Evolutionary conservation across 2,888 invertebrate species (phyloP), one percentile per base, ranked within the genome.

Genomic region (Phyllotreta cruciferae): DNA sequence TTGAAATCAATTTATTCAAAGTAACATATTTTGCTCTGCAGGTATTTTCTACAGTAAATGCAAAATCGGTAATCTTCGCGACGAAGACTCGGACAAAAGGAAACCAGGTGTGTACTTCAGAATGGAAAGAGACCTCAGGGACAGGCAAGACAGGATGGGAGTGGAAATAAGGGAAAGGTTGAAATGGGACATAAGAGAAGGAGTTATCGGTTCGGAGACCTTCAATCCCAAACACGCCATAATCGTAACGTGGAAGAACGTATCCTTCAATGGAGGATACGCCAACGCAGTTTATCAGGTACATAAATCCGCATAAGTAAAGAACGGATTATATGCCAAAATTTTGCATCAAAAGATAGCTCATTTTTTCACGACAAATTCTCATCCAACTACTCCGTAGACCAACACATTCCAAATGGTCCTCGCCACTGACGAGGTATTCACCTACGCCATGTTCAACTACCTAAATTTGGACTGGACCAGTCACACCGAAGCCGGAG

Each of bases 401-500:
- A 94, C 95, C 1, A 98, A 98, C 79, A 95, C 96, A 0, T 98
- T 96, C 84, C 98, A 99, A 89, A 84, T 94, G 85, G 89, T 97
- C 2, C 79, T 98, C 56, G 94, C 93, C 0, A 95, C 96, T 0
- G 95, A 97, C 78, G 96, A 95, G 83, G 93, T 94, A 2, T 91
- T 92, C 76, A 95, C 97, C 0, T 99, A 97, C 78, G 94, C 91
- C 0, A 94, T 99, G 58, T 95, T 94, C 81, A 98, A 98, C 83
- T 99, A 98, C 79, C 87, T 90, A 56, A 88, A 92, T 69, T 87
- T 98, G 64, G 90, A 90, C 74, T 98, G 97, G 95, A 92, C 92
- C 8, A 89, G 91, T 8, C 93, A 94, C 74, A 94, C 96, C 0
- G 94, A 94, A 79, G 95, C 95, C 63, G 93, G 94, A 62, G 94